Conservation (phyloP, 2,113 vertebrate species). For the Axis porcinus region DNA sequence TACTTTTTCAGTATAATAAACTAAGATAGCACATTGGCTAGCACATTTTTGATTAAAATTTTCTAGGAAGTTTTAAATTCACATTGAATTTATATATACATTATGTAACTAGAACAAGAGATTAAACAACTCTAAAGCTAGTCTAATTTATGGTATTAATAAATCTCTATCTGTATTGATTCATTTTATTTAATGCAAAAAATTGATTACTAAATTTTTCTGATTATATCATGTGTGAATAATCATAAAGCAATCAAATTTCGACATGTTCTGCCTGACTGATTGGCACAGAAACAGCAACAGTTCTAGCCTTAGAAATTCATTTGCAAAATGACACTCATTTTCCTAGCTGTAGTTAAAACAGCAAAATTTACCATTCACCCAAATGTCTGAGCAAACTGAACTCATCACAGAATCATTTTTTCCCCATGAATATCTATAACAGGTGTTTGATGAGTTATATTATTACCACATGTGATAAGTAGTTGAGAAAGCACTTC, state of each 20-base stretch:
- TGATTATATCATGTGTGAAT: not conserved
- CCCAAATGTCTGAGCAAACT: constrained; percentile 61
- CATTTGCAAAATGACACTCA: constrained; percentile 39
- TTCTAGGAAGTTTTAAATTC: not conserved
- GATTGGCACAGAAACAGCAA: not conserved
- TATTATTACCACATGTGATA: constrained; percentile 60
- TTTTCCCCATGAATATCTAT: constrained; percentile 59
- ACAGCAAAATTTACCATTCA: constrained; percentile 62
- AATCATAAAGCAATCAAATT: not conserved
- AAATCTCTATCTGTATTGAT: not conserved
- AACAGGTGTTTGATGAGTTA: constrained; percentile 58
- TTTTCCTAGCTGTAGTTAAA: constrained; percentile 62
- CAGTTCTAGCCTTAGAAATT: not conserved
- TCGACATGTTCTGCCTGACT: not conserved
- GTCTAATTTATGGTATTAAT: not conserved
- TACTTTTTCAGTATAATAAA: not conserved
- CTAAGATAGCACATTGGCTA: not conserved
- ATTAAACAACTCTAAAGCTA: not conserved
- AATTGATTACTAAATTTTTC: not conserved
- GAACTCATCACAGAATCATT: constrained; percentile 35
- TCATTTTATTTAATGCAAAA: not conserved
- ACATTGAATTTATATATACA: not conserved
- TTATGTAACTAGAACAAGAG: not conserved
- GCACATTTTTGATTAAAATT: not conserved
- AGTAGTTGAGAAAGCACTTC: constrained; percentile 59